Conservation (phyloP, 2,113 vertebrate species). For the Prionailurus bengalensis region DNA sequence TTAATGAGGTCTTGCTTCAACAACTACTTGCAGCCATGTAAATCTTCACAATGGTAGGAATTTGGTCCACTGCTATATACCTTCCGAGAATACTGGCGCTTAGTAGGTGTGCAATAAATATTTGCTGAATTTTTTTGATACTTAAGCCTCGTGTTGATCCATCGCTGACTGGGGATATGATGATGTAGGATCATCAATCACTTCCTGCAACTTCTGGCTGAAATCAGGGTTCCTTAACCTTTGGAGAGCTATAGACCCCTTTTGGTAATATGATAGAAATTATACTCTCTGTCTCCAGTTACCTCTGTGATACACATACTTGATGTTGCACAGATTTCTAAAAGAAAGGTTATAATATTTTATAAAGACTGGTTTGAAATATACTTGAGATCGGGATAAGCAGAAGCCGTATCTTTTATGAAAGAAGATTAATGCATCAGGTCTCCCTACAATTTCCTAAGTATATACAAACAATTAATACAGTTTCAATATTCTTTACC, state of each 20-base stretch:
- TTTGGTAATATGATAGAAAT: neutral
- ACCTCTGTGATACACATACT: neutral
- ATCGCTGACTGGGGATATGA: neutral
- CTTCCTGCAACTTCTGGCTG: neutral
- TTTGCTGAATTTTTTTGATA: neutral
- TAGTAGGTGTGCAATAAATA: neutral
- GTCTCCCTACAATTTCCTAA: neutral
- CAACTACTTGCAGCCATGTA: neutral
- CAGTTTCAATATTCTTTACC: neutral
- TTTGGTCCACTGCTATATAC: neutral
- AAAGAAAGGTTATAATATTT: neutral
- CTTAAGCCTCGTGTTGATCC: neutral
- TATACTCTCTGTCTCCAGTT: neutral
- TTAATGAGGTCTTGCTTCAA: neutral
- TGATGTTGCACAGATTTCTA: constrained; percentile 26
- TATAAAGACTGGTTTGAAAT: constrained; percentile 39
- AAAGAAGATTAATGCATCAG: neutral
- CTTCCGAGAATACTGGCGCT: neutral
- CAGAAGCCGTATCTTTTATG: neutral
- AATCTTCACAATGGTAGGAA: neutral
- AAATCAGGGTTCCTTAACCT: neutral
- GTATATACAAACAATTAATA: neutral
- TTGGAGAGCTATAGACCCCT: neutral
- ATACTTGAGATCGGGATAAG: neutral
- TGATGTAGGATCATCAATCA: neutral